Evolutionary conservation across 2,888 invertebrate species (phyloP).

Genomic region (Drosophila acutilabella): DNA sequence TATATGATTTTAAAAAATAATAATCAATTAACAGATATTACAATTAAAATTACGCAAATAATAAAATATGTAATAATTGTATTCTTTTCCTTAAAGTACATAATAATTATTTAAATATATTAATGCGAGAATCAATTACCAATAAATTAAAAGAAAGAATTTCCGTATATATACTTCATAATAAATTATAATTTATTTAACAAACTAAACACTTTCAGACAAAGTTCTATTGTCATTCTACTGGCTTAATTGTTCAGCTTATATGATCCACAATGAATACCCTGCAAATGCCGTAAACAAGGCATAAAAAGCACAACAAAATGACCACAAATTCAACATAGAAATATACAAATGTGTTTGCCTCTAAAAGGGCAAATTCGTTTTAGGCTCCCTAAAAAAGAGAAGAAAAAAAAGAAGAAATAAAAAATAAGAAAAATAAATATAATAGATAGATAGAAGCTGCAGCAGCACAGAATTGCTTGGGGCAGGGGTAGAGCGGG

Average conservation of each 20-base stretch:
- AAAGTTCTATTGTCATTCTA: neutral
- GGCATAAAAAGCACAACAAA: conserved; percentile 45
- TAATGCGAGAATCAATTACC: neutral
- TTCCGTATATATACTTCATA: too few species aligned
- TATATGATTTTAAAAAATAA: too few species aligned
- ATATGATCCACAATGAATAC: conserved; percentile 21
- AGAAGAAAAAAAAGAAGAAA: conserved; percentile 7
- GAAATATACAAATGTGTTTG: conserved; percentile 51
- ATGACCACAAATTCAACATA: conserved; percentile 38
- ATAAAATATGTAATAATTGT: too few species aligned
- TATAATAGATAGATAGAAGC: conserved; percentile 47
- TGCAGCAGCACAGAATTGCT: conserved; percentile 21
- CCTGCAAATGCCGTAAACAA: conserved; percentile 16
- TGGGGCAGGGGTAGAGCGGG: conserved; percentile 13
- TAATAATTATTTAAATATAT: too few species aligned
- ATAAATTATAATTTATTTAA: too few species aligned
- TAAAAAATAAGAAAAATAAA: conserved; percentile 14
- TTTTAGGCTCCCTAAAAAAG: conserved; percentile 27
- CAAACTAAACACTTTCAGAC: too few species aligned
- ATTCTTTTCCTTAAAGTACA: too few species aligned
- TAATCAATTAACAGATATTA: too few species aligned
- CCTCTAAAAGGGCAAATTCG: conserved; percentile 52
- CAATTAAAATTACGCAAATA: too few species aligned
- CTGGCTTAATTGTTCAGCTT: neutral
- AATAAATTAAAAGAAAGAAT: too few species aligned